Base-by-base conservation (phyloP, 2,888 invertebrate genomes). In the Brachyptera putata region DNA sequence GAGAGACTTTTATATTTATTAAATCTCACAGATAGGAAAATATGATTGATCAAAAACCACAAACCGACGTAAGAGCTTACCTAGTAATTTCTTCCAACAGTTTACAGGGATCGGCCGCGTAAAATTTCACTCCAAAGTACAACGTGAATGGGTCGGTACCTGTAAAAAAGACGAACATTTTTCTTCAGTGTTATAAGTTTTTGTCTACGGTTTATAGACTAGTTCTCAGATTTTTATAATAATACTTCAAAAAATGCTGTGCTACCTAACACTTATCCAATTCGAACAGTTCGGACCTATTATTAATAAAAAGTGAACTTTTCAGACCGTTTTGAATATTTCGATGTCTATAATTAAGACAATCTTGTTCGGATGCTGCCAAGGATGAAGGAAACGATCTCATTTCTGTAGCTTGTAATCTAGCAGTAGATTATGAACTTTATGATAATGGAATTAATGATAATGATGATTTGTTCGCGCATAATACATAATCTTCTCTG, bases 81-180 rank as follows among this genome's bases (percentile, higher is more conserved):
- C 95, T 85, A 61, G 96, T 96, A 70, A 95, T 95, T 80, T 97
- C 96, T 78, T 96, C 96, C 63, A 92, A 80, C 62, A 97, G 81
- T 75, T 95, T 95, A 79, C 95, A 95, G 1, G 96, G 96, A 78
- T 97, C 96, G 1, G 93, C 93, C 1, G 95, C 94, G 77, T 97
- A 97, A 77, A 95, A 97, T 77, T 96, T 96, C 65, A 97, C 95
- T 61, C 95, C 95, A 74, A 97, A 95, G 77, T 96, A 96, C 69
- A 96, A 85, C 61, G 91, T 94, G 76, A 90, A 89, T 30, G 89
- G 84, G 61, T 80, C 75, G 68, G 81, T 71, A 37, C 74, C 76
- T 75, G 68, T 9, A 69, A 69, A 49, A 36, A 61, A 56, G 57
- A 61, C 58, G 49, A 11, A 57, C 16, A 30, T n/a, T n/a, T n/a